Base-by-base conservation (phyloP, 92 coral and sea anemone species). In the Parazoanthus darwini region DNA sequence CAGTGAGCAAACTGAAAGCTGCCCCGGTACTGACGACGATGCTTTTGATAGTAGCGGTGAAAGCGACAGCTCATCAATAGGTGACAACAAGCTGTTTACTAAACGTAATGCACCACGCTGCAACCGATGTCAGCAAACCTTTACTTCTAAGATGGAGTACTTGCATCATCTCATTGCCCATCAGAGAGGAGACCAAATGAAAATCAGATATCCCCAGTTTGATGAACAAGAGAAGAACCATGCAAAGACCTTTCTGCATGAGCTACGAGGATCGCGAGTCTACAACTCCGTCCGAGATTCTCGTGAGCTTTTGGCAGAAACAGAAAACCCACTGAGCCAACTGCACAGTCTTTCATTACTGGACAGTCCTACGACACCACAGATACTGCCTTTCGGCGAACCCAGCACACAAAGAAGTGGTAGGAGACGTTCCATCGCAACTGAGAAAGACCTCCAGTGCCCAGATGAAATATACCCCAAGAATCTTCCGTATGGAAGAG, bases 131-230 rank as follows among this genome's bases (percentile, higher is more conserved):
- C 96, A 92, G 74, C 94, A 93, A 82, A 91, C 94, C 18, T 95
- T 95, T 82, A 11, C 91, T 37, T 92, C 98, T 78, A 95, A 93
- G 87, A 95, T 93, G 98, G 98, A 93, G 81, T 95, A 95, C 78
- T 89, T 95, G 9, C 98, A 95, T 74, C 98, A 95, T 65, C 86
- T 95, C 79, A 95, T 95, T 67, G 92, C 96, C 33, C 98, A 95
- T 81, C 92, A 92, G 68, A 94, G 94, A 72, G 93, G 90, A 85
- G 93, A 95, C 74, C 85, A 38, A 83, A 86, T 78, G 91, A 92
- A 46, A 43, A 58, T 48, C 74, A 42, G 79, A 23, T 44, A 70
- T 37, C 43, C 87, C 44, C 79, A 84, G 26, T 71, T 84, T 71
- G 87, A 71, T 29, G 87, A 70, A 10, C 79, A 84, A 33, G 87